phyloP scores from a whole-genome alignment of 2,113 vertebrate genomes.

The Scomber scombrus region DNA sequence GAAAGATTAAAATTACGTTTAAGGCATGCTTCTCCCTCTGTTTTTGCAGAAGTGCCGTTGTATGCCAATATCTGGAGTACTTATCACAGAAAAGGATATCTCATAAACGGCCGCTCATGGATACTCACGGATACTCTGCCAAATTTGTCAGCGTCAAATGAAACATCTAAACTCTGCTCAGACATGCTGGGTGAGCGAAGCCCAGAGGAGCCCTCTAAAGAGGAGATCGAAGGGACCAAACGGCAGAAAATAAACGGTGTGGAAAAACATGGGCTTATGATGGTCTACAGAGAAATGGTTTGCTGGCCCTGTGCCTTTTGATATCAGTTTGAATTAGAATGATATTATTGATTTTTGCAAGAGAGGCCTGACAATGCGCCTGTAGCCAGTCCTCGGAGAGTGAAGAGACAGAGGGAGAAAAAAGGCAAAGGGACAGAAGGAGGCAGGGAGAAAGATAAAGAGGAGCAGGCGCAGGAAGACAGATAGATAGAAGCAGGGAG shows the following conservation, averaged over 20 bases:
- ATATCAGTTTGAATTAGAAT: conserved; percentile 81
- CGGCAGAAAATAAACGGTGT: conserved; percentile 56
- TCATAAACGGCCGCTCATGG: conserved; percentile 51
- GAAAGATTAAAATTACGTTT: conserved; percentile 72
- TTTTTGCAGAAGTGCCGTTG: conserved; percentile 50
- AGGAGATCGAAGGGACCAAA: conserved; percentile 68
- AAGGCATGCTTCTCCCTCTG: conserved; percentile 55
- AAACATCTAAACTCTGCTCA: conserved; percentile 62
- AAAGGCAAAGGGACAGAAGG: conserved; percentile 39
- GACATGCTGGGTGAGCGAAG: conserved; percentile 47
- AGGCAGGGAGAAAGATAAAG: conserved; percentile 47
- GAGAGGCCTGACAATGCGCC: conserved; percentile 66
- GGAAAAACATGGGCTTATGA: conserved; percentile 73
- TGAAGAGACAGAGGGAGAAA: conserved; percentile 50
- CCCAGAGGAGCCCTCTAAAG: conserved; percentile 65
- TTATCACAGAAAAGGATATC: conserved; percentile 61
- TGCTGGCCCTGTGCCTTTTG: conserved; percentile 74
- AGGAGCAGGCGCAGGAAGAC: conserved; percentile 39
- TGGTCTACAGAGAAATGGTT: conserved; percentile 67
- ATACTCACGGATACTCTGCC: conserved; percentile 44
- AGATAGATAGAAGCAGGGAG: conserved; percentile 29
- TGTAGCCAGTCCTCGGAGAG: conserved; percentile 62
- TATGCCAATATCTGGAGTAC: conserved; percentile 61
- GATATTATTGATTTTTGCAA: conserved; percentile 78
- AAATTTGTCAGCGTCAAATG: conserved; percentile 62